These are phyloP conservation scores for Tricholaema leucomelas DNA, from an alignment of 2,113 vertebrate species.

Conservation along the genomic window DNA sequence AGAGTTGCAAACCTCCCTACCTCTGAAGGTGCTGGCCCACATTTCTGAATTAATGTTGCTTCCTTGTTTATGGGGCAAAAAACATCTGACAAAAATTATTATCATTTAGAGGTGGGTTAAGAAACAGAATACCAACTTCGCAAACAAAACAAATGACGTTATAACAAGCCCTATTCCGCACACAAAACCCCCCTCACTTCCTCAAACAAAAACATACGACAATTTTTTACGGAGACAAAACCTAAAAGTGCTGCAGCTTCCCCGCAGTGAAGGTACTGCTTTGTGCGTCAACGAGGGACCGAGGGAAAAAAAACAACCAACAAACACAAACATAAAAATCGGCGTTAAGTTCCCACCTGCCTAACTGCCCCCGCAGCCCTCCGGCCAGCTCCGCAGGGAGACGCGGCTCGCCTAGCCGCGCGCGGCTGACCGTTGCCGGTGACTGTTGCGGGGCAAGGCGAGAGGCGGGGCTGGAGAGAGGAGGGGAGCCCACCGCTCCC, in stretches of 20 bases:
- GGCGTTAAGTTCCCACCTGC: not conserved
- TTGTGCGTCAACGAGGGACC: slow-evolving; percentile 1
- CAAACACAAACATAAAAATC: no score
- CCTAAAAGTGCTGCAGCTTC: not conserved
- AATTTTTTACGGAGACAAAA: not conserved
- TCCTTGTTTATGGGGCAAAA: not conserved
- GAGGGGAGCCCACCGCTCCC: not conserved
- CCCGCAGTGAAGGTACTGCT: not conserved
- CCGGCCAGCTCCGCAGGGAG: not conserved
- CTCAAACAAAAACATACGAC: not conserved
- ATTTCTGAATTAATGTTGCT: not conserved
- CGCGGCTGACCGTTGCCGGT: no score
- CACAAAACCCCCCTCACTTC: not conserved
- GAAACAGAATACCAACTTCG: not conserved
- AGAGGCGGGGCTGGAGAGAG: not conserved
- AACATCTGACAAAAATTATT: rapidly evolving
- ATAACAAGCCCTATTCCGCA: not conserved
- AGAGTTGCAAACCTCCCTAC: not conserved
- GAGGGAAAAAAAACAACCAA: not conserved
- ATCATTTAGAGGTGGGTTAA: not conserved
- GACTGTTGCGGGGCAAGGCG: not conserved
- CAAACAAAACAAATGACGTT: slow-evolving; percentile 4
- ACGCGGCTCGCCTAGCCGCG: not conserved
- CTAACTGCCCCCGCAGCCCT: not conserved
- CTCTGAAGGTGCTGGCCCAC: not conserved